Conservation (phyloP, 2,113 vertebrate genomes). For the Puma concolor region DNA sequence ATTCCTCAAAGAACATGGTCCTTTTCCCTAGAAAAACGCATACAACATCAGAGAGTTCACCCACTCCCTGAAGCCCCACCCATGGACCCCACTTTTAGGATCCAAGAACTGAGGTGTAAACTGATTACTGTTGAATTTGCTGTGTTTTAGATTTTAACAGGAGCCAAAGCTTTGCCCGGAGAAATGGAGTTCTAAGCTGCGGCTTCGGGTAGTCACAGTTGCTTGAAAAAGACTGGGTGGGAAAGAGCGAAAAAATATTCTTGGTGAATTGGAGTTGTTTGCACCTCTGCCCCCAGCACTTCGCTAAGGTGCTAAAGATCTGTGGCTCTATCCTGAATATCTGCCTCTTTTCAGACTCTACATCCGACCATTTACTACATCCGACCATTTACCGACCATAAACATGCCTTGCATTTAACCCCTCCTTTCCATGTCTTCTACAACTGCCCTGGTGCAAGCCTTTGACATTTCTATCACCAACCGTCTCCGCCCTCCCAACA, state of each 20-base stretch:
- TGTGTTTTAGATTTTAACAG: constrained; percentile 10
- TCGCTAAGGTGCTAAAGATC: background rate
- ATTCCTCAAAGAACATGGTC: background rate
- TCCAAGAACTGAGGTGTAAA: background rate
- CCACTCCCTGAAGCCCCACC: background rate
- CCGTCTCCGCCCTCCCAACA: accelerated
- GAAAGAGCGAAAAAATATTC: background rate
- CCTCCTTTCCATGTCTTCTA: background rate
- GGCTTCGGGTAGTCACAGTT: background rate
- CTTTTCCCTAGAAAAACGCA: background rate
- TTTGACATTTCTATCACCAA: background rate
- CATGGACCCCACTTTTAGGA: background rate
- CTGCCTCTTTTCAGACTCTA: background rate
- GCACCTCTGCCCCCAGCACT: background rate
- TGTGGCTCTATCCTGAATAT: background rate
- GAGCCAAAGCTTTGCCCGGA: background rate
- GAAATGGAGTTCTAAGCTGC: background rate
- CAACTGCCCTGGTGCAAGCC: background rate
- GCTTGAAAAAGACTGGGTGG: background rate
- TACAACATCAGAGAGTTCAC: background rate
- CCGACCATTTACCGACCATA: background rate
- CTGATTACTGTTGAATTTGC: background rate
- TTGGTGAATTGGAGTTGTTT: background rate
- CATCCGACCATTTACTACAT: background rate
- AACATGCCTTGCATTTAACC: background rate